Evolutionary conservation across 1,140 invertebrate species (phyloP), one percentile per base, ranked within the genome.

Genomic region (Eurosta solidaginis): DNA sequence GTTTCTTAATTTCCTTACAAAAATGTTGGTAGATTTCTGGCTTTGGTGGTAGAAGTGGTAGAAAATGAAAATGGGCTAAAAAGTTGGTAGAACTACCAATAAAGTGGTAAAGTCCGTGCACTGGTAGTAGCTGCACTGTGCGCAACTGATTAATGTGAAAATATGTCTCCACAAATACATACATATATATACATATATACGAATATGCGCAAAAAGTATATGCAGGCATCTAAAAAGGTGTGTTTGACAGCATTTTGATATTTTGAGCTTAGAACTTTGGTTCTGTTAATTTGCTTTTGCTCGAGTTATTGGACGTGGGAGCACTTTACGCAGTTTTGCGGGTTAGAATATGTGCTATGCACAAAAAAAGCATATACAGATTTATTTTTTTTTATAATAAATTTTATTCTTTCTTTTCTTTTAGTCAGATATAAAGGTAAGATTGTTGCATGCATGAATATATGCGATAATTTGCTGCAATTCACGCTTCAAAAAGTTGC

Each of bases 401-500:
- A 9, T 9, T 40, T 54, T 54, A 29, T 54, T 54, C 17, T 3
- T 12, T 54, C 14, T 12, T 25, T 68, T 68, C 40, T 68, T 40
- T 36, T 42, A 3, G n/a, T n/a, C n/a, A n/a, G n/a, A n/a, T 68
- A 17, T 68, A 20, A 40, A 40, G n/a, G n/a, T 68, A n/a, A 17
- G 59, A 68, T 68, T 68, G 59, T 40, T 40, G 59, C 59, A 40
- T 17, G n/a, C 14, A 40, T 68, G 59, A 68, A 68, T 68, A 40
- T 68, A 42, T 68, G 36, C 59, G 59, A 36, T 68, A 68, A 68
- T 68, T 68, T 68, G 59, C 59, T 68, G 59, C 59, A 68, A 68
- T 68, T 68, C 59, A 68, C 59, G 59, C 59, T 68, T 68, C 33
- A 68, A 68, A n/a, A 68, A 68, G 59, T 68, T 68, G 36, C 29